Base-by-base conservation (phyloP, 2,888 invertebrate species). In the Aproaerema taeniolella region DNA sequence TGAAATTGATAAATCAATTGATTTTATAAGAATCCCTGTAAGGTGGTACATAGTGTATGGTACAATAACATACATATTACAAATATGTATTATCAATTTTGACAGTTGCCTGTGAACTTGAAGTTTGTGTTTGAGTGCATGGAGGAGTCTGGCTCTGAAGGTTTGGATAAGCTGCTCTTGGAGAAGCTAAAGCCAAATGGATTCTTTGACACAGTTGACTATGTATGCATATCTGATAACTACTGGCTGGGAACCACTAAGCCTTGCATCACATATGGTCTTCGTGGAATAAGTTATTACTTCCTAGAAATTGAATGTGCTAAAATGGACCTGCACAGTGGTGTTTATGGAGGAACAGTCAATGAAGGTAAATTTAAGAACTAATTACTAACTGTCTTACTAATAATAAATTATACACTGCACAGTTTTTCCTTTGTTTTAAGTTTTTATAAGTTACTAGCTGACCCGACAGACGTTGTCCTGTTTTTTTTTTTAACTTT, bases 211-310 rank as follows among this genome's bases (percentile, higher is more conserved):
- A 89, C 90, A 65, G 93, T 96, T 0, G 98, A 99, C 75, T 98
- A 91, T 81, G 96, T 98, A 10, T 98, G 98, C 73, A 98, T 99
- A 66, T 98, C 98, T 13, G 99, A 99, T 74, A 99, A 98, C 81
- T 99, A 99, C 72, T 99, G 99, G 99, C 82, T 99, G 43, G 98
- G 99, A 1, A 97, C 93, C 46, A 93, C 91, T n/a, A 97, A 96
- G 66, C 99, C 99, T 0, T 99, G 99, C 70, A 90, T 99, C 44
- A 98, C 98, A 0, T 99, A 99, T 76, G 99, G 99, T 3, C 88
- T 99, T 8, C 89, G 98, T 51, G 99, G 99, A 10, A 89, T 97
- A 43, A 95, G 95, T 66, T 98, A 98, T 76, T 99, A 96, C 74
- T 91, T 90, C 58, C 64, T 97, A 28, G 95, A 97, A 77, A 90